phyloP scores from a whole-genome alignment of 64 coral and sea anemone genomes.

The Orbicella faveolata region DNA sequence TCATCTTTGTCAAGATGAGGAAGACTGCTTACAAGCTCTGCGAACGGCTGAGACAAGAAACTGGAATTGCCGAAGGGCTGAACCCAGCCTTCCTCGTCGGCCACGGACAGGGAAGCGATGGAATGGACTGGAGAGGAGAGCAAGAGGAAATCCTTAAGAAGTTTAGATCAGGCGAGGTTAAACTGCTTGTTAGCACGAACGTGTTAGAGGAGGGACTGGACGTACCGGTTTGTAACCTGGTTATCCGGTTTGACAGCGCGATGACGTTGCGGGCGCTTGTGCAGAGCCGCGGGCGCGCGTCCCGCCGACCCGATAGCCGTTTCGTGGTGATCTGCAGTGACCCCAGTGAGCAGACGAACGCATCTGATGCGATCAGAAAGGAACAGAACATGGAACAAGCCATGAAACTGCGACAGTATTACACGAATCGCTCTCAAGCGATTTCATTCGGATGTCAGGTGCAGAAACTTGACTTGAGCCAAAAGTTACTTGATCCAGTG shows the following conservation, averaged over 20 bases:
- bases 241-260: slow-evolving; percentile 87
- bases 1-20: slow-evolving; percentile 90
- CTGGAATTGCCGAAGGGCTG: slow-evolving; percentile 30
- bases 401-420: slow-evolving; percentile 64
- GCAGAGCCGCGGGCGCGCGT: slow-evolving; percentile 83
- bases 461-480: slow-evolving; percentile 7
- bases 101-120: slow-evolving; percentile 88
- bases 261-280: slow-evolving; percentile 65
- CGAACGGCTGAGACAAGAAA: slow-evolving; percentile 60
- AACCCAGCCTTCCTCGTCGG: slow-evolving; percentile 87
- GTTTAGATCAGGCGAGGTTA: slow-evolving; percentile 77
- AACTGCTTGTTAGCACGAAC: slow-evolving; percentile 87
- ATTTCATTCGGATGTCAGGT: slow-evolving; percentile 64
- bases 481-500: background rate
- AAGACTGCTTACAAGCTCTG: slow-evolving; percentile 87
- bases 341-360: slow-evolving; percentile 34
- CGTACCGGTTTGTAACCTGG: slow-evolving; percentile 93
- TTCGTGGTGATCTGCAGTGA: slow-evolving; percentile 84
- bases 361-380: slow-evolving; percentile 29
- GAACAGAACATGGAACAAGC: slow-evolving; percentile 87
- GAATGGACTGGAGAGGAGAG: slow-evolving; percentile 94
- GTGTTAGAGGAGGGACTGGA: slow-evolving; percentile 95
- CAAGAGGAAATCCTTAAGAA: slow-evolving; percentile 84
- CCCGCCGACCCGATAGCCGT: slow-evolving; percentile 68
- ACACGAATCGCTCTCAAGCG: slow-evolving; percentile 32